Base-by-base conservation (phyloP, 2,113 vertebrate genomes). In the Marmota flaviventris region DNA sequence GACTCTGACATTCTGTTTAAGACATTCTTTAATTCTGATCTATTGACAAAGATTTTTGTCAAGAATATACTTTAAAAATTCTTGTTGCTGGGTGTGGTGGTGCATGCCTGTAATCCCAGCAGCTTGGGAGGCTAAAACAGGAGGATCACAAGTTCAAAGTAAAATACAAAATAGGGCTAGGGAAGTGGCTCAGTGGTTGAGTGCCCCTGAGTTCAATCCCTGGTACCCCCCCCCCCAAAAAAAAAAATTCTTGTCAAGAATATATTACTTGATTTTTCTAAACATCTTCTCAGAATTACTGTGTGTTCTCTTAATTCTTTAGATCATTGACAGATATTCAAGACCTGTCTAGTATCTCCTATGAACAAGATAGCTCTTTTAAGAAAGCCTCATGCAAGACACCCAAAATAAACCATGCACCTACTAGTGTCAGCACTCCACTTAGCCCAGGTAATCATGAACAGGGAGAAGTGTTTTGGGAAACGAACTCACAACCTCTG, bases 301-400 rank as follows among this genome's bases (percentile, higher is more conserved):
- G 4, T 95, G 27, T 94, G 8, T 65, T 97, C 85, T 96, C 16
- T 48, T 76, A 69, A 93, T 96, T 27, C 69, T 93, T 95, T 96
- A 99, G 99, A 72, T 99, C 98, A 1, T 76, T 97, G 94, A 89
- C 94, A 89, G 99, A 99, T 84, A 98, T 99, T 97, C 98, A 98
- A 95, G 98, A 99, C 82, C 96, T 99, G 91, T 99, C 99, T 0
- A 98, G 98, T 91, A 99, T 99, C 91, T 92, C 97, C 45, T 97
- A 1, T 6, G 98, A 98, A 95, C 96, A 89, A 48, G 98, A 98
- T 6, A 42, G 92, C 84, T 96, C 37, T 88, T 92, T 8, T 32
- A 97, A 97, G 67, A 95, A 56, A 53, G 1, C 17, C 3, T 87
- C 86, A 5, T 97, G 95, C 56, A 87, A 25, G 94, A 98, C 98